phyloP scores from a whole-genome alignment of 1,140 invertebrate species.

The Aphis craccivora region DNA sequence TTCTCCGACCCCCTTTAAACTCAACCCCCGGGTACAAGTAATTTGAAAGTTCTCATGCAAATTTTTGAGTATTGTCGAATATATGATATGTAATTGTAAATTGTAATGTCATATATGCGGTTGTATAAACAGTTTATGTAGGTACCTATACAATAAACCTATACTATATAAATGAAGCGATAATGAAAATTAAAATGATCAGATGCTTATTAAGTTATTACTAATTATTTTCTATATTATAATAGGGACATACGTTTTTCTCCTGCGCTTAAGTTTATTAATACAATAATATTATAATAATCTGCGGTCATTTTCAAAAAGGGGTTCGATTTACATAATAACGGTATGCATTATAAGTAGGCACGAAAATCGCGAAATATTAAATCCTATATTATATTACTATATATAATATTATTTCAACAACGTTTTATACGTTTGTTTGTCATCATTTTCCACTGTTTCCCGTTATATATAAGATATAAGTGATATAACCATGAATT shows the following conservation, averaged over 20 bases:
- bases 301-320: background rate
- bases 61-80: too few relatives aligned
- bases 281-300: background rate
- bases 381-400: background rate
- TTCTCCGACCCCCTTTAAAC: too few relatives aligned
- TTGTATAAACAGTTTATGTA: background rate
- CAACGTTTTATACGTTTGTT: background rate
- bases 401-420: background rate
- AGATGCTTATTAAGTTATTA: background rate
- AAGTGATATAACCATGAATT: background rate
- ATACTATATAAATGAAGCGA: background rate
- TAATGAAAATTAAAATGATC: background rate
- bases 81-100: too few relatives aligned
- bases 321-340: background rate
- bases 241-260: background rate
- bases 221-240: background rate
- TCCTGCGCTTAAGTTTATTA: too few relatives aligned
- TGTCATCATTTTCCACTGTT: constrained; percentile 6
- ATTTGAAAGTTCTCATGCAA: background rate
- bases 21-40: background rate
- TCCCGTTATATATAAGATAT: background rate
- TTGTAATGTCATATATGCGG: too few relatives aligned
- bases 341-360: background rate
- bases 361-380: background rate
- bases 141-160: background rate